Conservation (phyloP, 2,797 vertebrate species). For the Chelonia mydas region DNA sequence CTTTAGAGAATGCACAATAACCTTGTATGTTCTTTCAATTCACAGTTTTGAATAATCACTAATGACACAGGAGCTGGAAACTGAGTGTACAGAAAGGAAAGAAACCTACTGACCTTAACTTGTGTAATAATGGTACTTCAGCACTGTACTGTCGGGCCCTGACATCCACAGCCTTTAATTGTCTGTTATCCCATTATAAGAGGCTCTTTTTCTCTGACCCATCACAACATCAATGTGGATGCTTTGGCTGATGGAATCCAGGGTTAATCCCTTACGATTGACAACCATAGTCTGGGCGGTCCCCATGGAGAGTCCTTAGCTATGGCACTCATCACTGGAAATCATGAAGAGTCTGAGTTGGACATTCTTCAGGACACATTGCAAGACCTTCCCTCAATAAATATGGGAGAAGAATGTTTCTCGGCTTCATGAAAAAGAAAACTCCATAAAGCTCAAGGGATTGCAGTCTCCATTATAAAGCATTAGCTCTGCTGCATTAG, state of each 20-base stretch:
- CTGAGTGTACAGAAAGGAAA: not conserved
- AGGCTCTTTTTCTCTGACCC: not conserved
- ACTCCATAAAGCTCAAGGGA: not conserved
- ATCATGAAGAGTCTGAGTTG: rapidly evolving
- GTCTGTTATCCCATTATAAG: not conserved
- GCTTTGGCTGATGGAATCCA: not conserved
- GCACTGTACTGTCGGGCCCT: not conserved
- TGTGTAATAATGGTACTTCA: not conserved
- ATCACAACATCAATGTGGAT: rapidly evolving
- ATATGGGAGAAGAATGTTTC: not conserved
- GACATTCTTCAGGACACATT: not conserved
- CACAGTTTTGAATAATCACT: not conserved
- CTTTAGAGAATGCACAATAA: not conserved
- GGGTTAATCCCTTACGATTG: not conserved
- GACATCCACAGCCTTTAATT: not conserved
- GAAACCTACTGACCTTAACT: not conserved
- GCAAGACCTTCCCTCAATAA: not conserved
- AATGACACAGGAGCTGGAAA: not conserved
- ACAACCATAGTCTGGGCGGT: rapidly evolving
- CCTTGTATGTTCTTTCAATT: not conserved
- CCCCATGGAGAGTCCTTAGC: not conserved
- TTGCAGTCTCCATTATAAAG: not conserved
- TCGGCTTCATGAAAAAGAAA: not conserved
- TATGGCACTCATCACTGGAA: rapidly evolving
- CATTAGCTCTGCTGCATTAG: no score